Conservation (phyloP, 2,797 vertebrate genomes). For the Sebastes diaconus region DNA sequence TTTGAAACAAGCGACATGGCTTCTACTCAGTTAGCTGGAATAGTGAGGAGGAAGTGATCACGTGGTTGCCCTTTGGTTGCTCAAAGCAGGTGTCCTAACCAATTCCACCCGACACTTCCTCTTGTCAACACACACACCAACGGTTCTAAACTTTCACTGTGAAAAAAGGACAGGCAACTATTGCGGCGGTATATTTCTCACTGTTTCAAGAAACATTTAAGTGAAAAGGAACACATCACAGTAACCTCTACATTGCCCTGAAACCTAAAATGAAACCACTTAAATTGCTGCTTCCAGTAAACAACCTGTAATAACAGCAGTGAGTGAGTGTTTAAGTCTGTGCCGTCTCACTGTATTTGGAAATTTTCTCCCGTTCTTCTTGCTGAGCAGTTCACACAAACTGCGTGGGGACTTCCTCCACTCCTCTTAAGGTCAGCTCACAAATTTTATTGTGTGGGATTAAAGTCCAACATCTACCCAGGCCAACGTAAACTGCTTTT, state of each 20-base stretch:
- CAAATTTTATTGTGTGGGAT: constrained; percentile 39
- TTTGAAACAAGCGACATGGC: constrained; percentile 52
- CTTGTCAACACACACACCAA: constrained; percentile 67
- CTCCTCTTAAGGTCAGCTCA: constrained; percentile 45
- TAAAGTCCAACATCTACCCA: constrained; percentile 33
- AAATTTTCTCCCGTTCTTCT: constrained; percentile 14
- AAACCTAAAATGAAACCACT: neutral
- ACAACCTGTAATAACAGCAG: constrained; percentile 10
- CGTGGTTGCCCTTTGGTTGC: constrained; percentile 69
- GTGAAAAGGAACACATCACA: neutral
- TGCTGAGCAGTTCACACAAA: neutral
- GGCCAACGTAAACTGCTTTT: constrained; percentile 1
- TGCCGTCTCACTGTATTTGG: constrained; percentile 9
- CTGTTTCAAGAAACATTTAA: neutral
- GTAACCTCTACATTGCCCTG: too few relatives aligned
- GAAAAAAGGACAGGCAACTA: neutral
- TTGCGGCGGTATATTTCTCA: too few relatives aligned
- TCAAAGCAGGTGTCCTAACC: constrained; percentile 79
- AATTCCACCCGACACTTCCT: constrained; percentile 72
- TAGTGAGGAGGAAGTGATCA: constrained; percentile 68
- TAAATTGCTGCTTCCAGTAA: neutral
- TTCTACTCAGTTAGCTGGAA: constrained; percentile 51
- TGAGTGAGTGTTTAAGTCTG: neutral
- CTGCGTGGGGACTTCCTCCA: constrained; percentile 26
- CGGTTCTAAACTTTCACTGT: constrained; percentile 37